phyloP scores from a whole-genome alignment of 2,113 vertebrate species.

The Abramis brama region DNA sequence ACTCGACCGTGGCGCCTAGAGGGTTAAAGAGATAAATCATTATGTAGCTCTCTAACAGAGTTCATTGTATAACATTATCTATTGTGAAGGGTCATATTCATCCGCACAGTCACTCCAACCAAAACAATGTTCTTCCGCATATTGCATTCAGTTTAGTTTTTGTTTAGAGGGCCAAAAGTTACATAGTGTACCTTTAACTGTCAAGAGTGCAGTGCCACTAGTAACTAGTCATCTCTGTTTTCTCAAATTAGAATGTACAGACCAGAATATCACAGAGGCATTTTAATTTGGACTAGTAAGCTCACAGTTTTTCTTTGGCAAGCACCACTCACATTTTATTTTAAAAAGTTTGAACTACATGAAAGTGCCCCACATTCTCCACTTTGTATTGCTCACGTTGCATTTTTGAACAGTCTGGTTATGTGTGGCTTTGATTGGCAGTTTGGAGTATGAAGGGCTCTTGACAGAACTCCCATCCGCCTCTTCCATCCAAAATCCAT shows the following conservation, averaged over 20 bases:
- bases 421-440: slow-evolving; percentile 20
- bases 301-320: not conserved
- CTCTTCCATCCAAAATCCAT: slow-evolving; percentile 43
- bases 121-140: too few relatives aligned
- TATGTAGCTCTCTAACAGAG: too few relatives aligned
- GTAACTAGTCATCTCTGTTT: not conserved
- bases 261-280: not conserved
- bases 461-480: slow-evolving; percentile 18
- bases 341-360: not conserved
- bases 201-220: not conserved
- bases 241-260: not conserved
- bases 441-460: not conserved
- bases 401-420: slow-evolving; percentile 28
- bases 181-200: not conserved
- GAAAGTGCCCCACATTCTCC: not conserved
- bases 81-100: too few relatives aligned
- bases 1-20: too few relatives aligned
- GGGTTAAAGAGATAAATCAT: too few relatives aligned
- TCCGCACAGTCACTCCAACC: too few relatives aligned
- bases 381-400: not conserved
- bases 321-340: not conserved
- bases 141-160: too few relatives aligned
- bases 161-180: too few relatives aligned
- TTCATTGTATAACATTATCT: too few relatives aligned
- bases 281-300: not conserved